Percentiles rank a stretch among this genome's conserved stretches.
Conservation (phyloP, 92 coral and sea anemone species). For the Palythoa grandis region DNA sequence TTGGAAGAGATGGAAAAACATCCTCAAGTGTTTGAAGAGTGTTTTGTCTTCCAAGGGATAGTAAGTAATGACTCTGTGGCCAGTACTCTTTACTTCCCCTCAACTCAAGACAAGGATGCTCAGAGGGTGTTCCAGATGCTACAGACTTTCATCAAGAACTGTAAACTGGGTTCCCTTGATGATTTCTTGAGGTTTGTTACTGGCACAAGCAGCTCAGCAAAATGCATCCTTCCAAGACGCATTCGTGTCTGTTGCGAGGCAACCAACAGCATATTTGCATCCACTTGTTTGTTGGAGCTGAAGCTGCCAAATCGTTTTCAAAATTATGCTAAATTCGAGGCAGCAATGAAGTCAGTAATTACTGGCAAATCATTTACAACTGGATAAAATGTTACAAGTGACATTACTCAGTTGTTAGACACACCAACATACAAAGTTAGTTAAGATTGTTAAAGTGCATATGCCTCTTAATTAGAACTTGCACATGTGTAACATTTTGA, state of each 20-base stretch:
- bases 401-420: no score
- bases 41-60: slow-evolving; percentile 39
- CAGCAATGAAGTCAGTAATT: no score
- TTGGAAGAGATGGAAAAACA: no score
- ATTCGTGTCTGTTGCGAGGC: slow-evolving; percentile 34
- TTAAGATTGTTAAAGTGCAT: no score
- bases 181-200: slow-evolving; percentile 55
- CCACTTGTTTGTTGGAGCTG: slow-evolving; percentile 37
- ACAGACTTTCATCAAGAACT: slow-evolving; percentile 39
- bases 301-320: no score
- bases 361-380: no score
- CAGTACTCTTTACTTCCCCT: slow-evolving; percentile 34
- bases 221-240: slow-evolving; percentile 39
- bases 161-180: slow-evolving; percentile 25
- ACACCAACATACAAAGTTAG: no score
- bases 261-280: slow-evolving; percentile 38
- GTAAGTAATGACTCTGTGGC: slow-evolving; percentile 43
- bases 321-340: no score
- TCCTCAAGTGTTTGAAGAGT: slow-evolving; percentile 58
- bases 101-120: slow-evolving; percentile 32
- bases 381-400: no score
- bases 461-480: no score
- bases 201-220: slow-evolving; percentile 41
- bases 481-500: no score
- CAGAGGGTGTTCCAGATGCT: slow-evolving; percentile 49